Evolutionary conservation across 2,888 invertebrate species (phyloP).

Genomic region (Drepanosiphum platanoidis): DNA sequence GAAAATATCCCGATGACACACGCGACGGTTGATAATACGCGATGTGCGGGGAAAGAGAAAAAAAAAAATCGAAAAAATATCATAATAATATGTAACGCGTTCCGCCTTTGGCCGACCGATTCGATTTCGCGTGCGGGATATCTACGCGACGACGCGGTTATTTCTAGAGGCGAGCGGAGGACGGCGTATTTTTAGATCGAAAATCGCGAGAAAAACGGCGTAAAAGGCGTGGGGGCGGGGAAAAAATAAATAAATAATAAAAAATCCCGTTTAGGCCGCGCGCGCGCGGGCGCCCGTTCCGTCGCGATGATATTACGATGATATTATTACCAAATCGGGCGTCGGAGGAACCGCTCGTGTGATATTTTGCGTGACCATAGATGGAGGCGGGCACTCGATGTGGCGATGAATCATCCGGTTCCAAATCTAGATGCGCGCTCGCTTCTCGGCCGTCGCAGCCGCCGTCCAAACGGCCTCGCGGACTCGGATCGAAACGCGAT

Average conservation of each 20-base stretch:
- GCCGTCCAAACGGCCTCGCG: background rate
- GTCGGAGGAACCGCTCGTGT: too few species aligned
- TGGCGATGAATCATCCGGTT: conserved; percentile 20
- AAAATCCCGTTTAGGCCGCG: too few species aligned
- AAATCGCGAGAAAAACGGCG: background rate
- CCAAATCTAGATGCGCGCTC: background rate
- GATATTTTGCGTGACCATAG: conserved; percentile 36
- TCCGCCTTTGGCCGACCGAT: background rate
- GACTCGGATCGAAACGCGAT: background rate
- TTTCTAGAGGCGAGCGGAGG: background rate
- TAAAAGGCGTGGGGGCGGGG: background rate
- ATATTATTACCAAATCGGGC: conserved; percentile 37
- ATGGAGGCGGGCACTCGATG: conserved; percentile 4
- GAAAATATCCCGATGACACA: conserved; percentile 59
- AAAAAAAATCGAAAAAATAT: too few species aligned
- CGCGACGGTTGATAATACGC: too few species aligned
- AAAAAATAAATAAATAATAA: too few species aligned
- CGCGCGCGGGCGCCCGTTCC: background rate
- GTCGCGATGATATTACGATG: too few species aligned
- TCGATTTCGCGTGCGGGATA: too few species aligned
- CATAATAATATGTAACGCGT: background rate
- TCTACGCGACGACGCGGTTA: background rate
- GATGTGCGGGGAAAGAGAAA: too few species aligned
- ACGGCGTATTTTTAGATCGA: background rate
- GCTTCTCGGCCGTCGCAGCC: background rate